A percentile compares a stretch with the other conserved stretches of the same genome.
Conservation (phyloP, 2,888 invertebrate species). For the Plebejus argus region DNA sequence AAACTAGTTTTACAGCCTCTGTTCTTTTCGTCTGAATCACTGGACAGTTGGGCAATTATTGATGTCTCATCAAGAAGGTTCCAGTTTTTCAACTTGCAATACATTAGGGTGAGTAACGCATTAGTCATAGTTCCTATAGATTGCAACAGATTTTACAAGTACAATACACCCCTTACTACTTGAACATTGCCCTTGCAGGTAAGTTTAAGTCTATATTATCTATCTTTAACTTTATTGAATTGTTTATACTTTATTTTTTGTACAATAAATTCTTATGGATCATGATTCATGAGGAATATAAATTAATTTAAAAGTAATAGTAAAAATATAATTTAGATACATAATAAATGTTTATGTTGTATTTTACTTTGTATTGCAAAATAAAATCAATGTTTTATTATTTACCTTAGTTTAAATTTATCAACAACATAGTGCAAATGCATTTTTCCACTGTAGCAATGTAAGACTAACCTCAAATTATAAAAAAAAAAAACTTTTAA, state of each 20-base stretch:
- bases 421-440: neutral
- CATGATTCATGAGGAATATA: neutral
- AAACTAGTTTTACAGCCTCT: neutral
- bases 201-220: neutral
- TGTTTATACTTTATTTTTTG: neutral
- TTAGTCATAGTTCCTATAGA: slow-evolving; percentile 15
- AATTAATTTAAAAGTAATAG: neutral
- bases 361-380: neutral
- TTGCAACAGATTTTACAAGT: slow-evolving; percentile 24
- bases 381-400: neutral
- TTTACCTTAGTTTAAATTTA: neutral
- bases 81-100: slow-evolving; percentile 9
- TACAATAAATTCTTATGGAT: neutral
- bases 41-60: slow-evolving; percentile 12
- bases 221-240: too few relatives aligned
- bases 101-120: slow-evolving; percentile 19
- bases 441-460: neutral
- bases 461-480: slow-evolving; percentile 1
- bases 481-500: neutral
- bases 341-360: neutral
- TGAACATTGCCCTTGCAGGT: neutral
- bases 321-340: neutral
- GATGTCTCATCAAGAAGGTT: slow-evolving; percentile 23
- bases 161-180: neutral
- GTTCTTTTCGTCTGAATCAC: slow-evolving; percentile 4